These are phyloP conservation scores for Psilanteris sp. DNA, from an alignment of 1,140 invertebrate species.

Conservation along the genomic window DNA sequence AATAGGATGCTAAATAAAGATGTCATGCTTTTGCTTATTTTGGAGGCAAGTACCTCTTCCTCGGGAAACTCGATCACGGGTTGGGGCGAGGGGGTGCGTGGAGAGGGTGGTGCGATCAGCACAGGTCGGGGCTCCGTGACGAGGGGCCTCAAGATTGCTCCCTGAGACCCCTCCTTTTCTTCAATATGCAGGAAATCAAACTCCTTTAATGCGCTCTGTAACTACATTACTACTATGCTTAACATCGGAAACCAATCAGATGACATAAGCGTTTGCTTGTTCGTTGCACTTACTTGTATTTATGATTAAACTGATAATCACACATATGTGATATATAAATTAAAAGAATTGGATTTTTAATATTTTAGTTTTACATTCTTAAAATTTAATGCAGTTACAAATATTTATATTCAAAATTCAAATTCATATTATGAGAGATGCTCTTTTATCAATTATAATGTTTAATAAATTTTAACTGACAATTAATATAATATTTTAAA, in stretches of 20 bases:
- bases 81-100: constrained; percentile 87
- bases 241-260: constrained; percentile 53
- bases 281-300: background rate
- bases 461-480: too few relatives aligned
- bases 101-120: constrained; percentile 81
- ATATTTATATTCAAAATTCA: too few relatives aligned
- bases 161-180: constrained; percentile 82
- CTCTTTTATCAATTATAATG: too few relatives aligned
- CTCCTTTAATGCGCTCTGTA: constrained; percentile 90
- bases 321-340: too few relatives aligned
- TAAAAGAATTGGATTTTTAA: background rate
- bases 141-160: constrained; percentile 78
- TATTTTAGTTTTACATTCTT: too few relatives aligned
- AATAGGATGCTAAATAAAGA: constrained; percentile 17
- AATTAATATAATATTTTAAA: too few relatives aligned
- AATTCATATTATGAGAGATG: too few relatives aligned
- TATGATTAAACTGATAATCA: too few relatives aligned
- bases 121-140: constrained; percentile 78
- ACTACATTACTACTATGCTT: constrained; percentile 82
- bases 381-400: too few relatives aligned
- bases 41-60: constrained; percentile 83
- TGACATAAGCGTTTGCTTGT: constrained; percentile 7
- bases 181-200: constrained; percentile 93
- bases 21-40: constrained; percentile 66
- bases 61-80: constrained; percentile 89